A percentile compares a stretch with the other conserved stretches of the same genome.
These are phyloP conservation scores for Sanderia malayensis DNA, from an alignment of 30 jellyfish, hydroid and myxozoan genomes.

Conservation along the genomic window DNA sequence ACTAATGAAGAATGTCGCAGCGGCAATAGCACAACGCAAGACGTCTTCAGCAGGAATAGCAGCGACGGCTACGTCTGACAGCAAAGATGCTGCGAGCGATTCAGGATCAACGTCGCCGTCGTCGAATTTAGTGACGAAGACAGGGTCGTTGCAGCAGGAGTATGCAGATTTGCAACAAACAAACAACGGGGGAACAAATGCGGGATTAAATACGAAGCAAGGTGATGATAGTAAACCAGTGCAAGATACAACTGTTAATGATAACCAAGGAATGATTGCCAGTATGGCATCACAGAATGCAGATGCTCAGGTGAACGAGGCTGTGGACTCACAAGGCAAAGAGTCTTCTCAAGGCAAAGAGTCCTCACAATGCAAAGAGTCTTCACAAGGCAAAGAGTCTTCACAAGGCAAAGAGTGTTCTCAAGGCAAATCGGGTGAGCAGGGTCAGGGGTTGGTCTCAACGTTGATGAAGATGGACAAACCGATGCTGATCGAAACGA, in stretches of 20 bases:
- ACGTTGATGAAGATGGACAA: slow-evolving; percentile 78
- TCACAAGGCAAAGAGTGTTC: neutral
- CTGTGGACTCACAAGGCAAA: neutral
- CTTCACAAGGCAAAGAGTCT: neutral
- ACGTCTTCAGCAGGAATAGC: neutral
- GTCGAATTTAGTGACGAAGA: neutral
- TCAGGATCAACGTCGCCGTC: no score
- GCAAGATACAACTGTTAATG: neutral
- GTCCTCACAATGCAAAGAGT: neutral
- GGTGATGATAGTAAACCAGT: neutral
- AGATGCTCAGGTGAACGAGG: no score
- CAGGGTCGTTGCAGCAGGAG: neutral
- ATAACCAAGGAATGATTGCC: neutral
- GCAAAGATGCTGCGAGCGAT: no score
- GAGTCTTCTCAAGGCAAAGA: neutral
- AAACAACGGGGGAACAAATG: neutral
- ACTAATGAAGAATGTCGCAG: slow-evolving; percentile 56
- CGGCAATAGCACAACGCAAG: slow-evolving; percentile 42
- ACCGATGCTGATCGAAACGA: slow-evolving; percentile 60
- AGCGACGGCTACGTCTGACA: neutral
- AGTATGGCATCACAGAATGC: slow-evolving; percentile 2
- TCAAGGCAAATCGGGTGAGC: slow-evolving; percentile 6
- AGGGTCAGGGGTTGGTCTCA: slow-evolving; percentile 38
- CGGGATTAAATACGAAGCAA: neutral
- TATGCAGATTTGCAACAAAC: neutral